Conservation (phyloP, 2,888 invertebrate species). For the Gortyna flavago region DNA sequence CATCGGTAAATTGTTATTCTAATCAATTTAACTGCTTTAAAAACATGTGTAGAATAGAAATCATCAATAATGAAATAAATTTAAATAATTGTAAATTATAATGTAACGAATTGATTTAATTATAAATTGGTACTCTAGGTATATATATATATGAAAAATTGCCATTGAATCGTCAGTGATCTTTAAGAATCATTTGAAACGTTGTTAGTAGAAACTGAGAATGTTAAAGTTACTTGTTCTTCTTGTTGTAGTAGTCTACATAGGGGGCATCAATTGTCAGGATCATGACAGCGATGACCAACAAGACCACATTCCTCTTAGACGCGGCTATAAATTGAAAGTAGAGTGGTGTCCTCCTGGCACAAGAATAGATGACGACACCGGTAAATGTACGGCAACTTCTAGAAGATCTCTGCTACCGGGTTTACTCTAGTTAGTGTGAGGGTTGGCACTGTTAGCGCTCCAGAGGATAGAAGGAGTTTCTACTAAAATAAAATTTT, state of each 20-base stretch:
- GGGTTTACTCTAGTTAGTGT: no score
- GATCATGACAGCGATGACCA: background rate
- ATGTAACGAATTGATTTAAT: background rate
- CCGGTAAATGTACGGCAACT: no score
- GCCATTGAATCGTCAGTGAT: background rate
- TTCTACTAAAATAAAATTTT: no score
- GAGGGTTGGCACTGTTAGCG: background rate
- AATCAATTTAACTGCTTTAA: no score
- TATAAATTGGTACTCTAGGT: background rate
- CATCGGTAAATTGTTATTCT: no score
- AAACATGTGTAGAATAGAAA: no score
- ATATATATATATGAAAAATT: background rate
- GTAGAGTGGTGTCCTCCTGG: background rate
- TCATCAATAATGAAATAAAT: no score
- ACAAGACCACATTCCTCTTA: background rate
- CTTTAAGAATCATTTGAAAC: background rate
- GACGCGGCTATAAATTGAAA: accelerated
- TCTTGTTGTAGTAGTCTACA: background rate
- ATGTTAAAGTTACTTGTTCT: background rate
- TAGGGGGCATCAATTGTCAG: background rate
- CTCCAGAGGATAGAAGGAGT: no score
- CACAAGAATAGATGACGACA: accelerated
- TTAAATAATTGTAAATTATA: background rate
- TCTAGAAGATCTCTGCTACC: background rate
- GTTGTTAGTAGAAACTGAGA: background rate